A percentile compares a stretch with the other conserved stretches of the same genome.
phyloP scores from a whole-genome alignment of 2,888 invertebrate genomes.

The Xestia ashworthii region DNA sequence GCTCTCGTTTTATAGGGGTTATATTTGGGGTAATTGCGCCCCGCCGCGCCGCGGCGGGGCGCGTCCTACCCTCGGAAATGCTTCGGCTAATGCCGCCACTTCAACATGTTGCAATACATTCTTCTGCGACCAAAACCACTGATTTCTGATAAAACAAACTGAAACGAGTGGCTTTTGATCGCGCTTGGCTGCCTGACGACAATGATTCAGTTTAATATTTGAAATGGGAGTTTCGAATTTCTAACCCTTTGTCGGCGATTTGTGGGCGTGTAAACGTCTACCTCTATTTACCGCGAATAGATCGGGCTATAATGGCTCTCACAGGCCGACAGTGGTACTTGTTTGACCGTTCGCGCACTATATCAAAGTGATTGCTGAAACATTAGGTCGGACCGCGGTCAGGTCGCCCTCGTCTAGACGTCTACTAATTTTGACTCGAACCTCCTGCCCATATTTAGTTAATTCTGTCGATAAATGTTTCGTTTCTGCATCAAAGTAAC shows the following conservation, averaged over 20 bases:
- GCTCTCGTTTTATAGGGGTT: slow-evolving; percentile 78
- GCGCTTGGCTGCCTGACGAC: slow-evolving; percentile 41
- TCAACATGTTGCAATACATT: slow-evolving; percentile 73
- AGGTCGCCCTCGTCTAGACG: slow-evolving; percentile 79
- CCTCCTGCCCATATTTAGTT: slow-evolving; percentile 62
- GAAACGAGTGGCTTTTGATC: slow-evolving; percentile 42
- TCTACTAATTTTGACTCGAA: slow-evolving; percentile 74
- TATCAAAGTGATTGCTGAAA: slow-evolving; percentile 82
- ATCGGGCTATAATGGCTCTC: slow-evolving; percentile 74
- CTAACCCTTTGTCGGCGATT: slow-evolving; percentile 71
- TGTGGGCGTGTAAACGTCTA: slow-evolving; percentile 69
- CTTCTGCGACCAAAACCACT: slow-evolving; percentile 62
- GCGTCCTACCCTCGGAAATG: slow-evolving; percentile 72
- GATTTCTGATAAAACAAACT: slow-evolving; percentile 47
- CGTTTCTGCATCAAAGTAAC: slow-evolving; percentile 16
- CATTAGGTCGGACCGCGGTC: slow-evolving; percentile 79
- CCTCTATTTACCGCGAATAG: slow-evolving; percentile 76
- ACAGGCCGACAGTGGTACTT: slow-evolving; percentile 72
- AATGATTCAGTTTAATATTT: slow-evolving; percentile 60
- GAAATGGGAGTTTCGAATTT: slow-evolving; percentile 69
- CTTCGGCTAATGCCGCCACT: slow-evolving; percentile 72
- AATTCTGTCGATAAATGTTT: slow-evolving; percentile 46
- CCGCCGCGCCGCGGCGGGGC: slow-evolving; percentile 71
- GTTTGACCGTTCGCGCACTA: slow-evolving; percentile 76
- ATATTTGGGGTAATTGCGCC: slow-evolving; percentile 83